A percentile compares a stretch with the other conserved stretches of the same genome.
phyloP scores from a whole-genome alignment of 1,140 invertebrate genomes.

The Plutomurus gul region DNA sequence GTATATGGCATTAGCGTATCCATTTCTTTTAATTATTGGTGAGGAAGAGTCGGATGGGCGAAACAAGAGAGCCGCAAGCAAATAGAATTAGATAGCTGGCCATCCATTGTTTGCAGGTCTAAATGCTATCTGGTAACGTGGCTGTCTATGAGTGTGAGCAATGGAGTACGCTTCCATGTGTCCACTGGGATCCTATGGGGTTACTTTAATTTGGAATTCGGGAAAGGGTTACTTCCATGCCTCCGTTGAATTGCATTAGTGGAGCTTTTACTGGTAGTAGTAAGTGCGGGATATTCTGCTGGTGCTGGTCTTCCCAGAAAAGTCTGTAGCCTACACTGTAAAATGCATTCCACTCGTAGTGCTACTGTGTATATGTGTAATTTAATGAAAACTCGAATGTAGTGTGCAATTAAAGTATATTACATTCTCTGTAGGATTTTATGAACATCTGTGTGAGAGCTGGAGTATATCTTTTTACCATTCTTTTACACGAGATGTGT shows the following conservation, averaged over 20 bases:
- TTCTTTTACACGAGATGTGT: not conserved
- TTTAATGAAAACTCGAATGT: constrained; percentile 1
- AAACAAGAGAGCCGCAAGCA: not conserved
- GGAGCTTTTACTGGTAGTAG: not conserved
- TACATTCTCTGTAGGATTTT: not conserved
- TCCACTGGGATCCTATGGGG: too few species aligned
- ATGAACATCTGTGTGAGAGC: not conserved
- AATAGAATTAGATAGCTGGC: not conserved
- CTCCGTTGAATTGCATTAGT: not conserved
- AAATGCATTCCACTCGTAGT: too few species aligned
- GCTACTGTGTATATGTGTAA: too few species aligned
- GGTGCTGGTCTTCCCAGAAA: too few species aligned
- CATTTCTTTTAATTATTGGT: constrained; percentile 30
- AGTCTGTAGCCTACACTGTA: too few species aligned
- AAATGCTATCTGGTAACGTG: not conserved
- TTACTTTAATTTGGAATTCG: constrained; percentile 13
- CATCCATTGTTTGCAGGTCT: not conserved
- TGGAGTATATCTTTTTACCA: not conserved
- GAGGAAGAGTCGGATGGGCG: not conserved
- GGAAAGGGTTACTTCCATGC: not conserved
- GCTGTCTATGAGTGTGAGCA: too few species aligned
- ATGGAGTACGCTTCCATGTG: too few species aligned
- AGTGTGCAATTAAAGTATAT: constrained; percentile 6
- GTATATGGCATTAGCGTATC: not conserved
- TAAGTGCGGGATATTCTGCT: too few species aligned